Evolutionary conservation across 2,113 vertebrate species (phyloP).

Genomic region (Heliornis fulica): DNA sequence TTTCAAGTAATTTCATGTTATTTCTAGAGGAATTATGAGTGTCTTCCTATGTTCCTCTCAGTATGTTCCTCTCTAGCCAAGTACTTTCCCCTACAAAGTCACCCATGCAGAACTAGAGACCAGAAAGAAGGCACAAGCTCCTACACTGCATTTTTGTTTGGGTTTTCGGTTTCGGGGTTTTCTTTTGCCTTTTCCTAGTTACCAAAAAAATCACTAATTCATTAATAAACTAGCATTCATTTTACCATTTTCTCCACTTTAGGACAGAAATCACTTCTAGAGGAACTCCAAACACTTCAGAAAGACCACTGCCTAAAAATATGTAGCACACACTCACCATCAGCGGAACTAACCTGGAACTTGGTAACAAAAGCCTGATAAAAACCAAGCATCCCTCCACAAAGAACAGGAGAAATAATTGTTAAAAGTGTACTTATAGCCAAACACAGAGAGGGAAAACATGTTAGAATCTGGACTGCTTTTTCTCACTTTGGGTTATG

Average conservation of each 20-base stretch:
- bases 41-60: no score
- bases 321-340: neutral
- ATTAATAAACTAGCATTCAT: neutral
- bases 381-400: neutral
- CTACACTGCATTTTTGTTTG: no score
- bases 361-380: neutral
- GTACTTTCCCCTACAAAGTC: neutral
- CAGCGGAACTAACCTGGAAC: neutral
- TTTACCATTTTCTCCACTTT: neutral
- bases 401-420: neutral
- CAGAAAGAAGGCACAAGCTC: neutral
- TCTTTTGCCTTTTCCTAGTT: rapidly evolving
- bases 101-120: rapidly evolving
- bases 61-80: neutral
- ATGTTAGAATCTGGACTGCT: neutral
- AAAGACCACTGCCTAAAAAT: neutral
- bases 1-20: neutral
- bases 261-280: neutral
- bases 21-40: neutral
- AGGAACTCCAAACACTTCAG: neutral
- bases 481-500: neutral
- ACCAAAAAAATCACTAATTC: neutral
- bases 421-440: rapidly evolving
- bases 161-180: no score
- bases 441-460: neutral